A percentile compares a stretch with the other conserved stretches of the same genome.
Conservation (phyloP, 2,888 invertebrate species). For the Colostygia pectinataria region DNA sequence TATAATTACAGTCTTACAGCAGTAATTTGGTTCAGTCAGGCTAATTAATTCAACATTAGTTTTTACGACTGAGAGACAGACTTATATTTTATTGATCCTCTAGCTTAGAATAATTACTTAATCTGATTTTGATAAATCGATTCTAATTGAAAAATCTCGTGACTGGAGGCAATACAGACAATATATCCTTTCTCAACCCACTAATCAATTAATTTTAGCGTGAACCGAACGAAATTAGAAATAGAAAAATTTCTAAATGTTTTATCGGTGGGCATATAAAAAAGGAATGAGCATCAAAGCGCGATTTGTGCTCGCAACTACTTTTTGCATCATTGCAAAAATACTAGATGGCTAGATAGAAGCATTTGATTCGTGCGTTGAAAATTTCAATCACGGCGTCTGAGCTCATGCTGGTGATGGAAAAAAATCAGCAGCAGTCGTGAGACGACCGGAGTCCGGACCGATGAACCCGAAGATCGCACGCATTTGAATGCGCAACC, state of each 20-base stretch:
- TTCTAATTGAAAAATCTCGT: constrained; percentile 30
- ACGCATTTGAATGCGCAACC: constrained; percentile 74
- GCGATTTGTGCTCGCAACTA: constrained; percentile 52
- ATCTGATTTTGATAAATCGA: constrained; percentile 29
- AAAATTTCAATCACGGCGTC: constrained; percentile 70
- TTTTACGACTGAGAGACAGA: constrained; percentile 47
- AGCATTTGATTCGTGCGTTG: constrained; percentile 62
- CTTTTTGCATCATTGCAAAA: constrained; percentile 72
- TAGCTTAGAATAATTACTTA: constrained; percentile 33
- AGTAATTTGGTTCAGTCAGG: constrained; percentile 49
- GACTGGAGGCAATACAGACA: constrained; percentile 30
- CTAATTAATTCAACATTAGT: constrained; percentile 62
- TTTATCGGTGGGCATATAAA: constrained; percentile 31
- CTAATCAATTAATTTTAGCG: constrained; percentile 44
- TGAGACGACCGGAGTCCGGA: constrained; percentile 63
- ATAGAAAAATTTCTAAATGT: constrained; percentile 53
- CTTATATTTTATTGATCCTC: constrained; percentile 34
- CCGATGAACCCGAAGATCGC: constrained; percentile 71
- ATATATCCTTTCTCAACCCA: constrained; percentile 23
- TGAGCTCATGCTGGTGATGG: constrained; percentile 50
- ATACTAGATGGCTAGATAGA: constrained; percentile 54
- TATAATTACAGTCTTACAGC: constrained; percentile 58
- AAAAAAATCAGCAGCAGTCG: constrained; percentile 51
- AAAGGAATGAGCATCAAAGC: constrained; percentile 58
- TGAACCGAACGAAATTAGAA: constrained; percentile 56